Conservation (phyloP, 2,797 vertebrate species). For the Bryconaethiops microstoma region DNA sequence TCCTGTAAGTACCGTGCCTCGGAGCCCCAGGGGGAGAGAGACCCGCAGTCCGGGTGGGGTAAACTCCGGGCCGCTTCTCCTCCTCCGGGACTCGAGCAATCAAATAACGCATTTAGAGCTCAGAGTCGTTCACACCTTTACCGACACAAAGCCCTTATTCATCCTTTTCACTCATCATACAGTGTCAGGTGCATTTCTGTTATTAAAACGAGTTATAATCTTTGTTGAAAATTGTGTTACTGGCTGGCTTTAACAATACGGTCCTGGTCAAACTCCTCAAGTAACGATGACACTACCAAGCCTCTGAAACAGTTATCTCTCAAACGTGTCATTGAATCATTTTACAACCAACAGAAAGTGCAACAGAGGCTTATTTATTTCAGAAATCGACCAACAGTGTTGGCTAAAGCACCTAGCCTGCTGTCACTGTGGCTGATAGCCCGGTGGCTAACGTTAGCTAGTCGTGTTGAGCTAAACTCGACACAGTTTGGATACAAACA, state of each 20-base stretch:
- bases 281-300: not conserved
- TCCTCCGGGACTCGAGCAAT: not conserved
- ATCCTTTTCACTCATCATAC: not conserved
- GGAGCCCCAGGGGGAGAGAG: not conserved
- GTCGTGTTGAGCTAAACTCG: not conserved
- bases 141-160: not conserved
- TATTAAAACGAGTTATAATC: too few relatives aligned
- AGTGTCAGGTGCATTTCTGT: not conserved
- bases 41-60: not conserved
- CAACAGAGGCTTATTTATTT: not conserved
- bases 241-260: not conserved
- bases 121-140: not conserved
- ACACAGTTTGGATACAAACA: not conserved
- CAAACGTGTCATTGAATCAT: not conserved
- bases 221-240: not conserved
- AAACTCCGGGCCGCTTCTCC: slow-evolving; percentile 13
- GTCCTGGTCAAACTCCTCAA: not conserved
- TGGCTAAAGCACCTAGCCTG: not conserved
- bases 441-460: not conserved
- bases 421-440: not conserved
- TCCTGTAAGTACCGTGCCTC: slow-evolving; percentile 52
- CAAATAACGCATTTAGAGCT: not conserved
- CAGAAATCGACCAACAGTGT: not conserved
- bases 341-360: not conserved
- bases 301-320: not conserved